Percentiles rank a stretch among this genome's conserved stretches.
Evolutionary conservation across 2,113 vertebrate species (phyloP).

Genomic region (Tautogolabrus adspersus): DNA sequence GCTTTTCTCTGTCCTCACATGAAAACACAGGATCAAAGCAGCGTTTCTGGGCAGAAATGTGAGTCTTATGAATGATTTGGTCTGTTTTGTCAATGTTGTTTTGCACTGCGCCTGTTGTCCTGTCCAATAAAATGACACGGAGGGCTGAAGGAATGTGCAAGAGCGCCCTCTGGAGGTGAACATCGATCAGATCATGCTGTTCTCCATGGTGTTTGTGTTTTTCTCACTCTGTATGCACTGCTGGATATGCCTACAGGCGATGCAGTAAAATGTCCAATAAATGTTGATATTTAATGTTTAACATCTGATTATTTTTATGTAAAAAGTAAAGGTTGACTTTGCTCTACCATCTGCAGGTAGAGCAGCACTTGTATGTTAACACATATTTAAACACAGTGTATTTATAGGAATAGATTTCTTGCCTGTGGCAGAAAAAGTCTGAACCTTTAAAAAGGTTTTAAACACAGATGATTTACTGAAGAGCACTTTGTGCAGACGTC

Average conservation of each 20-base stretch:
- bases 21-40: constrained; percentile 43
- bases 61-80: neutral
- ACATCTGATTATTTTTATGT: constrained; percentile 50
- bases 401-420: constrained; percentile 60
- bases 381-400: constrained; percentile 58
- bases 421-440: constrained; percentile 65
- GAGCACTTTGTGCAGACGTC: constrained; percentile 15
- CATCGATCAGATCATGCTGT: constrained; percentile 1
- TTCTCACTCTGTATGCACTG: constrained; percentile 14
- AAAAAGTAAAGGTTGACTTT: constrained; percentile 39
- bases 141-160: constrained; percentile 44
- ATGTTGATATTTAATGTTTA: constrained; percentile 40
- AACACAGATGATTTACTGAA: constrained; percentile 16
- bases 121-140: neutral
- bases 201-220: constrained; percentile 12
- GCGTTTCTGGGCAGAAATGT: constrained; percentile 18
- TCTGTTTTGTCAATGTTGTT: constrained; percentile 30
- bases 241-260: constrained; percentile 10
- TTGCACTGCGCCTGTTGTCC: constrained; percentile 42
- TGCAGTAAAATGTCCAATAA: constrained; percentile 12
- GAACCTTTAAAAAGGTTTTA: constrained; percentile 55
- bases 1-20: constrained; percentile 31
- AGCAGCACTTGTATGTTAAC: constrained; percentile 56
- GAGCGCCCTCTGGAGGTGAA: constrained; percentile 67
- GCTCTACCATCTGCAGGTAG: constrained; percentile 42